Base-by-base conservation (phyloP, 2,888 invertebrate genomes). In the Phorcus lineatus region DNA sequence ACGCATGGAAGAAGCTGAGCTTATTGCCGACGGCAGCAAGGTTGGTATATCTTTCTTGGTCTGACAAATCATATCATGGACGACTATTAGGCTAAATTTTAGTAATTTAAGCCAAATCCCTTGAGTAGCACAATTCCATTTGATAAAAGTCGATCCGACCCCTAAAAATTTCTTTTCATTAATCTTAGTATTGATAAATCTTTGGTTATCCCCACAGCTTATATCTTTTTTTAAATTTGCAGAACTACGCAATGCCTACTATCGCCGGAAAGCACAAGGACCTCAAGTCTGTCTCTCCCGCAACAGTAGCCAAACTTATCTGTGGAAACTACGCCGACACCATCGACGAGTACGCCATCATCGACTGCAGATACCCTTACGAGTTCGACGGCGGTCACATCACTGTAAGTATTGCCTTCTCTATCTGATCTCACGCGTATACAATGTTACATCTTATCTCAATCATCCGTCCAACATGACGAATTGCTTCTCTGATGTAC, bases 321-420 rank as follows among this genome's bases (percentile, higher is more conserved):
- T 92, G 93, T 0, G 97, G 97, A 0, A 94, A 95, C 0, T 98
- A 94, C 89, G 86, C 91, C 0, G 93, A 95, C 54, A 91, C 92
- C 11, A 94, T 98, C 28, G 94, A 94, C 19, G 95, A 95, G 4
- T 98, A 94, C 90, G 95, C 95, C 92, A 94, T 99, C 24, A 96
- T 98, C 77, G 98, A 98, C 93, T 98, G 98, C 91, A 95, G 98
- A 85, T 99, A 97, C 93, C 98, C 98, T 0, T 98, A 98, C 47
- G 77, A 80, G 98, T 98, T 0, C 98, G 98, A 74, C 17, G 79
- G 79, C 24, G 79, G 79, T 28, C 79, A 79, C 40, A 79, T 79
- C 31, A 24, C 53, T 36, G 76, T 76, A 76, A 55, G 76, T 31
- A 36, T 24, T 7, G 24, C 19, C 57, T n/a, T 55, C 22, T 19